These are phyloP conservation scores for Promerops cafer DNA, from an alignment of 2,113 vertebrate genomes.

Conservation along the genomic window DNA sequence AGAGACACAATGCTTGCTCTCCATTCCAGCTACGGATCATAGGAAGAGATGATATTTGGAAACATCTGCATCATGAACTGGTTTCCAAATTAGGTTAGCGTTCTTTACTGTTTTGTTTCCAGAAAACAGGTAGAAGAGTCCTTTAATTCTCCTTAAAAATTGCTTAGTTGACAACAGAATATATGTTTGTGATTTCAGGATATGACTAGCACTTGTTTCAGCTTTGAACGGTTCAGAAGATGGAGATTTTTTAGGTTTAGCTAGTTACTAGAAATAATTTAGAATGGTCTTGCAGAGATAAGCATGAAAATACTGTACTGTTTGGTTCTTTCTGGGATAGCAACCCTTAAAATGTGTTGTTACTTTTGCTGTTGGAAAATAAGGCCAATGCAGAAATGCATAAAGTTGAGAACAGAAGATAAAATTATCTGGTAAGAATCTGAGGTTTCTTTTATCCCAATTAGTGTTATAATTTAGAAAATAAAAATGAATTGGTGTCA, in stretches of 20 bases:
- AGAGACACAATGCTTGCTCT: not conserved
- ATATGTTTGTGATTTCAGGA: not conserved
- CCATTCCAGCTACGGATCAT: not conserved
- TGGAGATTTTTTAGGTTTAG: not conserved
- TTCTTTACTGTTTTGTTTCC: not conserved
- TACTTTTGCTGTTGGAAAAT: not conserved
- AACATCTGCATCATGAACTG: not conserved
- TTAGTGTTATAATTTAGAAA: not conserved
- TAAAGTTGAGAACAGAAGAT: not conserved
- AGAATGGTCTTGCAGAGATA: not conserved
- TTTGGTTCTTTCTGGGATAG: not conserved
- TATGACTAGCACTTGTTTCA: not conserved
- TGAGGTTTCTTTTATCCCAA: not conserved
- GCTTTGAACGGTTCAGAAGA: not conserved
- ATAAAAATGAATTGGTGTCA: not conserved
- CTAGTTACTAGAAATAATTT: not conserved
- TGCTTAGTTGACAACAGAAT: not conserved
- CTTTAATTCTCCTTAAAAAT: not conserved
- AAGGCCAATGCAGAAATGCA: not conserved
- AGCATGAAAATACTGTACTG: not conserved
- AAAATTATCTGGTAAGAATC: not conserved
- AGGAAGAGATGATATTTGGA: not conserved
- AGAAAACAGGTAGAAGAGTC: not conserved
- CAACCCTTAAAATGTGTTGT: not conserved
- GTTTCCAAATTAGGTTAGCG: not conserved